Conservation (phyloP, 2,797 vertebrate genomes). For the Pempheris klunzingeri region DNA sequence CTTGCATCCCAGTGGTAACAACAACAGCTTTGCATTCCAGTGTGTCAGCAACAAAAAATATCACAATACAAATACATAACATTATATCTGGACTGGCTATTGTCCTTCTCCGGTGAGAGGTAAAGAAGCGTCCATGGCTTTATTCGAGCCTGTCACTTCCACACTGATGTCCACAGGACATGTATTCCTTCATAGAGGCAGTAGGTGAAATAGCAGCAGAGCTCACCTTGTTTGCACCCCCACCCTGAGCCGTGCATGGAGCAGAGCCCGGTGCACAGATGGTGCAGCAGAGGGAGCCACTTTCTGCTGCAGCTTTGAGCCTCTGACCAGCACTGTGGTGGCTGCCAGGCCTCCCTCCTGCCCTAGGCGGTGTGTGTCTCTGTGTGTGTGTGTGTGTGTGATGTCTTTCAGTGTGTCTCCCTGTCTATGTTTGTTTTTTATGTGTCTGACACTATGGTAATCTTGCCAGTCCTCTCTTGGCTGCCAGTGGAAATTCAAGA, state of each 20-base stretch:
- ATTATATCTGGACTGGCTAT: neutral
- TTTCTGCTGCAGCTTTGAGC: constrained; percentile 70
- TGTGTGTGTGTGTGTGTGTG: constrained; percentile 30
- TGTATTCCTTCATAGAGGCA: constrained; percentile 22
- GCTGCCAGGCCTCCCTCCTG: constrained; percentile 72
- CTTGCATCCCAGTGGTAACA: neutral
- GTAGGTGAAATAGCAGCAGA: constrained; percentile 39
- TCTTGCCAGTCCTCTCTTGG: constrained; percentile 65
- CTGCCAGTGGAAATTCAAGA: constrained; percentile 70
- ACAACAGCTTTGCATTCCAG: no score
- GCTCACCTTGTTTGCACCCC: constrained; percentile 62
- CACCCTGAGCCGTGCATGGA: constrained; percentile 49
- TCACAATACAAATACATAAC: neutral
- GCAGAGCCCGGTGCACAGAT: constrained; percentile 74
- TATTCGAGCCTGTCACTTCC: neutral
- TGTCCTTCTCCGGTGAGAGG: neutral
- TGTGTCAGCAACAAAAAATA: neutral
- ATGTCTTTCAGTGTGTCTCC: constrained; percentile 57
- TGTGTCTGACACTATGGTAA: constrained; percentile 67
- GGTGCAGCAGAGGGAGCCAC: constrained; percentile 87
- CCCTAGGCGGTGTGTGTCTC: constrained; percentile 62
- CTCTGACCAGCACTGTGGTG: constrained; percentile 60
- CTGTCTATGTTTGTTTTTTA: constrained; percentile 64
- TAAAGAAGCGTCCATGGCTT: neutral
- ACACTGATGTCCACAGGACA: constrained; percentile 1